A percentile compares a stretch with the other conserved stretches of the same genome.
Conservation (phyloP, 2,797 vertebrate species). For the Cossypha caffra region DNA sequence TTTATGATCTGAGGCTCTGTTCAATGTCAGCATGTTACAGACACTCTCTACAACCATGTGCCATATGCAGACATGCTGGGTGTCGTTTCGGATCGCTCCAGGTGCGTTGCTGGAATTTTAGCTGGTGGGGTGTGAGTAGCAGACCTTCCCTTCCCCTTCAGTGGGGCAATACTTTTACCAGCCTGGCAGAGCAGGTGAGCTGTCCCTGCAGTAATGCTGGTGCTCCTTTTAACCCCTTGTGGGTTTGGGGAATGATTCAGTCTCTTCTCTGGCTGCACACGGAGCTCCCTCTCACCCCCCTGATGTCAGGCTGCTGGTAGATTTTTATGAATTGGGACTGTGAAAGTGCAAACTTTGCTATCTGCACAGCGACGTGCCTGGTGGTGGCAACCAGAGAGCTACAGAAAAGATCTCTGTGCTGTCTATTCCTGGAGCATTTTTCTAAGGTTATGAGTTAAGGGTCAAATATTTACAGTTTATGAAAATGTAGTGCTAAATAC, state of each 20-base stretch:
- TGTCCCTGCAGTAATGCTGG: neutral
- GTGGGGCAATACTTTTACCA: neutral
- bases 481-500: neutral
- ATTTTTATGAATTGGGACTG: conserved; percentile 20
- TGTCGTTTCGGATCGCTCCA: neutral
- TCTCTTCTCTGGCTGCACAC: neutral
- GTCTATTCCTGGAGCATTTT: neutral
- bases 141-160: neutral
- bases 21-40: neutral
- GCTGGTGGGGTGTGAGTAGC: neutral
- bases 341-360: neutral
- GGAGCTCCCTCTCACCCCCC: neutral
- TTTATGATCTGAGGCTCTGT: neutral
- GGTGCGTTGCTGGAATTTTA: neutral
- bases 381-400: neutral
- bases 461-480: conserved; percentile 9
- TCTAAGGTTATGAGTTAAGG: neutral
- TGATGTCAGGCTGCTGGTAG: neutral
- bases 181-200: neutral
- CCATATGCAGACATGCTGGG: neutral
- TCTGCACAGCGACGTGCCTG: neutral
- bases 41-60: neutral
- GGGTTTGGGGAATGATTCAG: neutral
- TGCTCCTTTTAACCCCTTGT: neutral
- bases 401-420: neutral